A percentile compares a stretch with the other conserved stretches of the same genome.
phyloP scores from a whole-genome alignment of 30 jellyfish, hydroid and myxozoan species.

The Hydractinia symbiolongicarpus region DNA sequence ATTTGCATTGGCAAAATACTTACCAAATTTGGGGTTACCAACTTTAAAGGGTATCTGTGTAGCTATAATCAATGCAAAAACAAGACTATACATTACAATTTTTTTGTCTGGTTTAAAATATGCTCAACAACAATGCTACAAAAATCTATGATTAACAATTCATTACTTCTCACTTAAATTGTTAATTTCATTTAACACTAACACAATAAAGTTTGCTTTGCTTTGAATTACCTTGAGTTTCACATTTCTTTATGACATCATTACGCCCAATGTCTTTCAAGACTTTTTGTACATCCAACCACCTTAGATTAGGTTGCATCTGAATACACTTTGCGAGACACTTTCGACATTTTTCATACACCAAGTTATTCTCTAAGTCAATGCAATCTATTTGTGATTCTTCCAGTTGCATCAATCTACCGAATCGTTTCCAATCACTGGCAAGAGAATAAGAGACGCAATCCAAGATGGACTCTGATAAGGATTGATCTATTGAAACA shows the following conservation, averaged over 20 bases:
- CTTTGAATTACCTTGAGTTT: neutral
- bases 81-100: too few species aligned
- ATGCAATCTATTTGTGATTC: conserved; percentile 1
- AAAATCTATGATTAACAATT: too few species aligned
- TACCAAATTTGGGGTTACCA: too few species aligned
- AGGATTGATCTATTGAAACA: too few species aligned
- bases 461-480: neutral
- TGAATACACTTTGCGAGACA: neutral
- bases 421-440: neutral
- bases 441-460: neutral
- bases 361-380: neutral
- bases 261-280: neutral
- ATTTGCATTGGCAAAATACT: too few species aligned
- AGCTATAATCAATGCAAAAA: too few species aligned
- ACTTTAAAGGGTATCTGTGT: too few species aligned
- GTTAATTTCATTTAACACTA: too few species aligned
- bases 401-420: neutral
- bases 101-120: too few species aligned
- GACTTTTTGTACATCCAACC: neutral
- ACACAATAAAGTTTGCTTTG: too few species aligned
- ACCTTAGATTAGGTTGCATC: neutral
- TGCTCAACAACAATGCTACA: too few species aligned
- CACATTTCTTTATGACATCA: neutral
- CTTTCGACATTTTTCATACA: neutral
- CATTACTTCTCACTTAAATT: too few species aligned